Evolutionary conservation across 1,140 invertebrate genomes (phyloP).

Genomic region (Sarcophaga bullata): DNA sequence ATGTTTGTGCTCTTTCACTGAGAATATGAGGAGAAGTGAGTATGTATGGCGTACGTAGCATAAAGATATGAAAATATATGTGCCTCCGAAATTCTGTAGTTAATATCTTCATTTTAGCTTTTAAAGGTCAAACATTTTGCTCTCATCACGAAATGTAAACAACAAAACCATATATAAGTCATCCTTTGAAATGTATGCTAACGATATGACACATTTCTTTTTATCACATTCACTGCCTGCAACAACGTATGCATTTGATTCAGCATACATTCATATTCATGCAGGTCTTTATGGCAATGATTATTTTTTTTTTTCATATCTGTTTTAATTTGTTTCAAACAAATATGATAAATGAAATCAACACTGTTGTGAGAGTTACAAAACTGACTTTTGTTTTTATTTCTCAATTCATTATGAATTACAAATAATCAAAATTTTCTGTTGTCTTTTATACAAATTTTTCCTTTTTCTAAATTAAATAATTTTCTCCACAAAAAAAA

Average conservation of each 20-base stretch:
- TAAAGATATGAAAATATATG: neutral
- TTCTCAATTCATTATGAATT: too few species aligned
- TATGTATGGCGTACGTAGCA: neutral
- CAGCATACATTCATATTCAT: neutral
- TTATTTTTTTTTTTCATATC: neutral
- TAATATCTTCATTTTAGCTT: too few species aligned
- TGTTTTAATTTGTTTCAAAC: neutral
- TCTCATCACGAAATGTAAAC: too few species aligned
- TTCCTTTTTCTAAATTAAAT: neutral
- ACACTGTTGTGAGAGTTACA: too few species aligned
- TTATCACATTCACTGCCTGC: neutral
- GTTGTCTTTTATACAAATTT: too few species aligned
- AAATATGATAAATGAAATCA: too few species aligned
- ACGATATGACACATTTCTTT: neutral
- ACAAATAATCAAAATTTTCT: too few species aligned
- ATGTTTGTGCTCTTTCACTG: neutral
- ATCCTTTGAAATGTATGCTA: too few species aligned
- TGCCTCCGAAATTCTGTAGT: too few species aligned
- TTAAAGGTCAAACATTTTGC: too few species aligned
- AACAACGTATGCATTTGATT: neutral
- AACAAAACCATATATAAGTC: too few species aligned
- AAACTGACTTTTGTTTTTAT: too few species aligned
- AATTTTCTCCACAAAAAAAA: constrained; percentile 1
- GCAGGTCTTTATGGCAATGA: neutral
- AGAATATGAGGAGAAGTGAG: neutral